A percentile compares a stretch with the other conserved stretches of the same genome.
Evolutionary conservation across 1,140 invertebrate genomes (phyloP).

Genomic region (Steinernema khuongi): DNA sequence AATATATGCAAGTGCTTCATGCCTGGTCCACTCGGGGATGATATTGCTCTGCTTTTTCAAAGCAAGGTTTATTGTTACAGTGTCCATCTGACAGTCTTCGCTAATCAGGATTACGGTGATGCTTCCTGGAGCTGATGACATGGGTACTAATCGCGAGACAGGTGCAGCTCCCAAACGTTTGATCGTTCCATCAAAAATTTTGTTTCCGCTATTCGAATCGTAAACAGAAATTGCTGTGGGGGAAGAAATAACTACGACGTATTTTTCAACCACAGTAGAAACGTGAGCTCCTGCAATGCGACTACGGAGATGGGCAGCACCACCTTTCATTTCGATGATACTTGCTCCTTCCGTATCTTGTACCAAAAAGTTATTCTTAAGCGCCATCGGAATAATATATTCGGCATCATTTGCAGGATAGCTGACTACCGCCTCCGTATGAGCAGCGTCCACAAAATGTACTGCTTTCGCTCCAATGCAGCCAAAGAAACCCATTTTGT

Average conservation of each 20-base stretch:
- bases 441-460: background rate
- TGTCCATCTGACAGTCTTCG: background rate
- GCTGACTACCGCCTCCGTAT: background rate
- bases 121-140: background rate
- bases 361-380: too few relatives aligned
- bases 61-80: background rate
- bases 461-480: background rate
- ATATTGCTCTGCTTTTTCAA: background rate
- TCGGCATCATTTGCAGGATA: background rate
- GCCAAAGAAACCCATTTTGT: background rate
- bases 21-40: background rate
- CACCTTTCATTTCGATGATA: too few relatives aligned
- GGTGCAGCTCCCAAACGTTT: background rate
- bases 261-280: too few relatives aligned
- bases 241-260: too few relatives aligned
- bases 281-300: too few relatives aligned
- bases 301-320: too few relatives aligned
- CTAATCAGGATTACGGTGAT: background rate
- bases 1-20: slow-evolving; percentile 49
- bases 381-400: background rate
- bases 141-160: background rate
- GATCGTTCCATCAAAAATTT: background rate
- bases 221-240: too few relatives aligned
- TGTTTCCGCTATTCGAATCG: too few relatives aligned
- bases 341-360: too few relatives aligned